Percentiles rank a stretch among this genome's conserved stretches.
Conservation (phyloP, 2,888 invertebrate species). For the Papilio protenor region DNA sequence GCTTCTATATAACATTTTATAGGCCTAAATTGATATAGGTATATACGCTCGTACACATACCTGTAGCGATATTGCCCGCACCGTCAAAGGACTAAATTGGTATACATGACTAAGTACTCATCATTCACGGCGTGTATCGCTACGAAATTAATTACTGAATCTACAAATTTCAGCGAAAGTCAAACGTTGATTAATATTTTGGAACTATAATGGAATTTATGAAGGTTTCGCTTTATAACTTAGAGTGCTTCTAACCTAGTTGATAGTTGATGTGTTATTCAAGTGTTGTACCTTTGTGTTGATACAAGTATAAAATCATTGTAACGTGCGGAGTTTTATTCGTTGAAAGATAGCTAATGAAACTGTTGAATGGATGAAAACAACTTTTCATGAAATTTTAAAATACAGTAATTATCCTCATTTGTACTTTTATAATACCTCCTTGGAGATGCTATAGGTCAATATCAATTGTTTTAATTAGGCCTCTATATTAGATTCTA, state of each 20-base stretch:
- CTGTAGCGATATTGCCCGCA: slow-evolving; percentile 14
- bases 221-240: slow-evolving; percentile 13
- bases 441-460: too few relatives aligned
- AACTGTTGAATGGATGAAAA: not conserved
- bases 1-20: slow-evolving; percentile 12
- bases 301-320: not conserved
- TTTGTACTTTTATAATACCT: too few relatives aligned
- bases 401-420: too few relatives aligned
- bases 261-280: not conserved
- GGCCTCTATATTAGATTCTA: too few relatives aligned
- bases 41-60: not conserved
- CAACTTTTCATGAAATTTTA: too few relatives aligned
- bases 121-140: slow-evolving; percentile 25
- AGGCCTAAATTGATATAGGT: not conserved
- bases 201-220: slow-evolving; percentile 37
- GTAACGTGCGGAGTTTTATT: not conserved
- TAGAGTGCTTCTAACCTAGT: slow-evolving; percentile 10
- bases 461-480: too few relatives aligned
- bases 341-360: not conserved
- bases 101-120: slow-evolving; percentile 32
- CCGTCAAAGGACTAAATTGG: slow-evolving; percentile 27
- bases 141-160: slow-evolving; percentile 38
- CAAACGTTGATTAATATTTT: slow-evolving; percentile 42
- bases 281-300: not conserved
- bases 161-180: slow-evolving; percentile 37